Base-by-base conservation (phyloP, 2,797 vertebrate genomes). In the Cryptoblepharus egeriae region DNA sequence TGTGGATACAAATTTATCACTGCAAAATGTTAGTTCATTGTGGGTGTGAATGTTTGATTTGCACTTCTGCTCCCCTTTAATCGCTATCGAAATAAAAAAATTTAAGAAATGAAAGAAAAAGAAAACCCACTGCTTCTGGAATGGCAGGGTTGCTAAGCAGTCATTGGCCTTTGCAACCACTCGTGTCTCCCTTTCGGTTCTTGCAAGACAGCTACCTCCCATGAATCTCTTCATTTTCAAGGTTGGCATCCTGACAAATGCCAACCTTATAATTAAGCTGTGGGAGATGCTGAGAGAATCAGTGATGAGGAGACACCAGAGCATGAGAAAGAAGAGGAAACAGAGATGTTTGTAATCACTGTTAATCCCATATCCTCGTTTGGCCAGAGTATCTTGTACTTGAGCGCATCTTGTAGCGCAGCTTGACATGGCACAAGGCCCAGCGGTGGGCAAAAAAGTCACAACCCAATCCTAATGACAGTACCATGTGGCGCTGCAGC, bases 251-350 rank as follows among this genome's bases (percentile, higher is more conserved):
- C 70, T 74, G 37, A 68, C 70, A 84, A 79, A 75, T 61, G 26
- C 63, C 52, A 84, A 55, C 61, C 70, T 84, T 49, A 64, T 79
- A 74, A 74, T 84, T 79, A 84, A 84, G n/a, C 64, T 45, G 70
- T 74, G 58, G 76, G 82, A 75, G 76, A 79, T n/a, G 37, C 63
- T 24, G 70, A 73, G 70, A 67, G 70, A 79, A 67, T 67, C 18
- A 11, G 52, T 35, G 49, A 84, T 79, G 63, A 68, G 52, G 52
- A 68, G 37, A 37, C 13, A 5, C 15, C 39, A 49, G 61, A 58
- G 70, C 73, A 63, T 12, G 58, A 18, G 5, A 35, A 73, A n/a
- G 18, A 42, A 60, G 37, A n/a, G 22, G n/a, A 10, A 24, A 37
- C 22, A 26, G 55, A 82, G 68, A 35, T 69, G 20, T 52, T 60